These are phyloP conservation scores for Sternarchorhynchus goeldii DNA, from an alignment of 2,797 vertebrate genomes.

Conservation along the genomic window DNA sequence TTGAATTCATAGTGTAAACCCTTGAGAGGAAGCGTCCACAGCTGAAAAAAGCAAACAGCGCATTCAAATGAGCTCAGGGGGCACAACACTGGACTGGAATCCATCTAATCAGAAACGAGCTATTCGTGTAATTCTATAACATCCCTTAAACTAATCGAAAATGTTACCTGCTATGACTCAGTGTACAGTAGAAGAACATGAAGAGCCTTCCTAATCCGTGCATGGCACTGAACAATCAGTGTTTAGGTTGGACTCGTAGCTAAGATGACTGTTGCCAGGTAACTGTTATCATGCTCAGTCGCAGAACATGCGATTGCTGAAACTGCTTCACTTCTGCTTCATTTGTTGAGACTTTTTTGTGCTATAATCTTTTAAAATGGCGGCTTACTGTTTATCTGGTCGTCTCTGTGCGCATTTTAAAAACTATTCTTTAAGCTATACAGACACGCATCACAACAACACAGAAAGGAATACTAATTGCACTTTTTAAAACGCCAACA, in stretches of 20 bases:
- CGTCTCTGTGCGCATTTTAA: conserved; percentile 67
- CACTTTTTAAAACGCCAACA: conserved; percentile 74
- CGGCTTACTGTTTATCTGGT: conserved; percentile 54
- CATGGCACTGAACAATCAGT: conserved; percentile 57
- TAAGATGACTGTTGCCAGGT: conserved; percentile 58
- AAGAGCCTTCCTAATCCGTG: conserved; percentile 69
- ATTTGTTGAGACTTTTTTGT: conserved; percentile 61
- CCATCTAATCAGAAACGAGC: conserved; percentile 48
- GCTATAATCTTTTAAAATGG: conserved; percentile 65
- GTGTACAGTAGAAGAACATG: conserved; percentile 64
- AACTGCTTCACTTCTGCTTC: conserved; percentile 39
- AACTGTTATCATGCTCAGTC: conserved; percentile 59
- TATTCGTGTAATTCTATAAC: conserved; percentile 53
- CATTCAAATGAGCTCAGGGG: conserved; percentile 53
- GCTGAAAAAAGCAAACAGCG: conserved; percentile 54
- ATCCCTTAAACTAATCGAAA: conserved; percentile 46
- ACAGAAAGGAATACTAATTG: conserved; percentile 80
- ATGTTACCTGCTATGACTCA: conserved; percentile 51
- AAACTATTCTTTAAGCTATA: conserved; percentile 72
- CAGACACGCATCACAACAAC: conserved; percentile 71
- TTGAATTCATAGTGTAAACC: conserved; percentile 51
- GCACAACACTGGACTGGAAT: conserved; percentile 42
- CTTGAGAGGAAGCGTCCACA: conserved; percentile 33
- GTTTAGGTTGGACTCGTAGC: conserved; percentile 58
- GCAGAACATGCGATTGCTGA: conserved; percentile 63